These are phyloP conservation scores for Philaethria dido DNA, from an alignment of 2,888 invertebrate species.

Conservation along the genomic window DNA sequence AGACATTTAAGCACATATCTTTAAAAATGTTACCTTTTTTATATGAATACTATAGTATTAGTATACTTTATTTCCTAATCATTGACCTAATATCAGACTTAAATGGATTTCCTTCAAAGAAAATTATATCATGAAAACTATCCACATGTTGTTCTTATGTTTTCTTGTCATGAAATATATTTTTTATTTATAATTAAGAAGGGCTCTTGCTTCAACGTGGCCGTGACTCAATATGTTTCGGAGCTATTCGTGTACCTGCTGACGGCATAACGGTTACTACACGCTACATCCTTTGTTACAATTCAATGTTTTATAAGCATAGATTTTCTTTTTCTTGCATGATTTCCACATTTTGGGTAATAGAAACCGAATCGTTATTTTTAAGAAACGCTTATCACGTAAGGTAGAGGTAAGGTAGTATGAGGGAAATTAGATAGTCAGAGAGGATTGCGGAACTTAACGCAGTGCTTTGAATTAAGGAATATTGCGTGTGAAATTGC, in stretches of 20 bases:
- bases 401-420: too few relatives aligned
- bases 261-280: constrained; percentile 20
- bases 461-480: too few relatives aligned
- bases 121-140: neutral
- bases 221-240: constrained; percentile 37
- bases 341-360: neutral
- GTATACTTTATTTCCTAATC: too few relatives aligned
- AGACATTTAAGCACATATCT: too few relatives aligned
- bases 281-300: constrained; percentile 26
- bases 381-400: too few relatives aligned
- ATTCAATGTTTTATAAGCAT: neutral
- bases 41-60: too few relatives aligned
- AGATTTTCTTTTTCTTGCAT: neutral
- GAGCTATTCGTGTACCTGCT: constrained; percentile 30
- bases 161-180: constrained; percentile 17
- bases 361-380: neutral
- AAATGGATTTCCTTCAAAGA: neutral
- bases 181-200: constrained; percentile 16
- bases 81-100: neutral
- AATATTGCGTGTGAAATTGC: too few relatives aligned
- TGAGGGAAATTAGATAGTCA: too few relatives aligned
- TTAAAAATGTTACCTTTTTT: too few relatives aligned
- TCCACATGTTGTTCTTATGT: neutral
- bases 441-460: too few relatives aligned
- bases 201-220: constrained; percentile 15